Percentiles rank a stretch among this genome's conserved stretches.
phyloP scores from a whole-genome alignment of 2,888 invertebrate species.

The Tridacna crocea region DNA sequence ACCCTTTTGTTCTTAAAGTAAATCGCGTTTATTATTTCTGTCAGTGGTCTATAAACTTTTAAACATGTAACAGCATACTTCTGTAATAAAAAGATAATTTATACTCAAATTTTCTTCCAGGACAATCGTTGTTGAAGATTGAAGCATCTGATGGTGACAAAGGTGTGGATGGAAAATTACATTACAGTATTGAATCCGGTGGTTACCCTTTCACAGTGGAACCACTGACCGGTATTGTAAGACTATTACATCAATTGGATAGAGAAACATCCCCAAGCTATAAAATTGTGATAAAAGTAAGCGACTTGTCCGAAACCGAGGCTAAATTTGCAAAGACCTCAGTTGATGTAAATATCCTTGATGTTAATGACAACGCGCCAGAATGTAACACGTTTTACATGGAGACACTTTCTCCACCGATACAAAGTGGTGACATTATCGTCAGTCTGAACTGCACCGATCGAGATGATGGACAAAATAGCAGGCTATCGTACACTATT shows the following conservation, averaged over 20 bases:
- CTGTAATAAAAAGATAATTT: no score
- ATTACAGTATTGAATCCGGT: constrained; percentile 46
- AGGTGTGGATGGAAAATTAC: constrained; percentile 63
- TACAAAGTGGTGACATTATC: constrained; percentile 51
- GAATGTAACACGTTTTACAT: constrained; percentile 46
- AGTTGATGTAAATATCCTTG: constrained; percentile 54
- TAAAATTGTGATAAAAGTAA: constrained; percentile 50
- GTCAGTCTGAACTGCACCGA: constrained; percentile 58
- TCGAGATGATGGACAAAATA: constrained; percentile 65
- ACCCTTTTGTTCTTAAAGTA: no score
- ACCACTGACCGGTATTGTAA: constrained; percentile 51
- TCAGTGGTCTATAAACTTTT: no score
- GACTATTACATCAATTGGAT: constrained; percentile 49
- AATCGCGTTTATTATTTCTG: no score
- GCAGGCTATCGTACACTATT: constrained; percentile 64
- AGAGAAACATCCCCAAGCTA: constrained; percentile 55
- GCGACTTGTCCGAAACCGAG: constrained; percentile 54
- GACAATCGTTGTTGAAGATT: constrained; percentile 58
- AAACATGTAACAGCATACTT: no score
- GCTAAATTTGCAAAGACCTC: constrained; percentile 39
- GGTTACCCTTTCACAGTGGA: constrained; percentile 54
- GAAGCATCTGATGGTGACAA: constrained; percentile 67
- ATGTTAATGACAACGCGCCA: constrained; percentile 65
- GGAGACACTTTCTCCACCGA: constrained; percentile 37
- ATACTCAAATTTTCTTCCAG: constrained; percentile 29